A percentile compares a stretch with the other conserved stretches of the same genome.
phyloP scores from a whole-genome alignment of 2,797 vertebrate species.

The Thripadectes ignobilis region DNA sequence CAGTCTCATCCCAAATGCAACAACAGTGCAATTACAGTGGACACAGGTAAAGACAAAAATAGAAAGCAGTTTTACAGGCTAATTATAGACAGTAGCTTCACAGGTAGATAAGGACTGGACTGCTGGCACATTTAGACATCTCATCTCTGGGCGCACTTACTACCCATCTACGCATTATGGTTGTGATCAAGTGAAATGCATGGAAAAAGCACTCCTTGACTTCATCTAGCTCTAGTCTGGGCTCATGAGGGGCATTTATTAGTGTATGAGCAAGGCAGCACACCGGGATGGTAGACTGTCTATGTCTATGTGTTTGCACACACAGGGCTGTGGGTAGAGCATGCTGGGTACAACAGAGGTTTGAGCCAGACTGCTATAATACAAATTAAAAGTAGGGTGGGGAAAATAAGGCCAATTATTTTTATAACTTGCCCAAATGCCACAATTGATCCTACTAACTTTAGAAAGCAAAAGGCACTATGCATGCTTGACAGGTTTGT shows the following conservation, averaged over 20 bases:
- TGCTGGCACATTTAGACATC: not conserved
- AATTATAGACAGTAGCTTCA: not conserved
- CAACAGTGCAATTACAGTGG: not conserved
- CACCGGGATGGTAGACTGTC: fast-evolving
- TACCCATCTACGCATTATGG: not conserved
- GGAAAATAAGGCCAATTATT: not conserved
- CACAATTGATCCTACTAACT: not conserved
- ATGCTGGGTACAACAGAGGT: not conserved
- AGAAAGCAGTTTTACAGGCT: not conserved
- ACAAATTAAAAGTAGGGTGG: not conserved
- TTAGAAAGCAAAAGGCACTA: conserved; percentile 12
- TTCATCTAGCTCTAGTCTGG: not conserved
- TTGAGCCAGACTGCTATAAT: not conserved
- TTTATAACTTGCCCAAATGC: conserved; percentile 4
- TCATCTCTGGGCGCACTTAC: not conserved
- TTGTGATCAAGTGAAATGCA: not conserved
- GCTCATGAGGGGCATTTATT: not conserved
- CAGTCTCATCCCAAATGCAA: not conserved
- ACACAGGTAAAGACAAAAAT: not conserved
- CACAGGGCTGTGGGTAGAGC: not conserved
- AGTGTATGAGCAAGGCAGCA: not conserved
- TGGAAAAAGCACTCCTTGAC: not conserved
- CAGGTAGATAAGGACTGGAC: not conserved
- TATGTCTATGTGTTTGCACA: not conserved
- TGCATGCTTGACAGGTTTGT: conserved; percentile 6